Percentiles rank a stretch among this genome's conserved stretches.
Conservation (phyloP, 2,888 invertebrate species). For the Apeira syringaria region DNA sequence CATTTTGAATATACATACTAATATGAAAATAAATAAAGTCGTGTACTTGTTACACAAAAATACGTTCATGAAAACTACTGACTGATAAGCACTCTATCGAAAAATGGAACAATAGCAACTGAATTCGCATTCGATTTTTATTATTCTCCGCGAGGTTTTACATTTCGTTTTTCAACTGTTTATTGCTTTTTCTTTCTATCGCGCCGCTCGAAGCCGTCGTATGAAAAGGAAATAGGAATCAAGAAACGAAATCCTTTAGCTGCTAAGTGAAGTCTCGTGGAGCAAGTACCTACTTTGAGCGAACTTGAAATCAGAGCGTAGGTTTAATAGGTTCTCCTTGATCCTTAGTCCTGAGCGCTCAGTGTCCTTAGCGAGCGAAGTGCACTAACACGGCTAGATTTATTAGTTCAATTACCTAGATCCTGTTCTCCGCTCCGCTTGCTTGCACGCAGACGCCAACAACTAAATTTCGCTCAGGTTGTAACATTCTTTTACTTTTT, state of each 20-base stretch:
- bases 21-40: conserved; percentile 27
- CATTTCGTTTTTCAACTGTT: conserved; percentile 11
- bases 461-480: conserved; percentile 71
- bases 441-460: conserved; percentile 72
- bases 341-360: conserved; percentile 44
- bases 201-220: not conserved
- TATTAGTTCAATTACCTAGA: conserved; percentile 81
- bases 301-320: conserved; percentile 57
- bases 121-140: not conserved
- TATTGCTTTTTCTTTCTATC: conserved; percentile 3
- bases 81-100: conserved; percentile 28
- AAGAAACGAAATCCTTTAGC: conserved; percentile 1
- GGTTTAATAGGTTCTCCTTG: conserved; percentile 72
- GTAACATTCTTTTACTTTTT: conserved; percentile 53
- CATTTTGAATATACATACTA: conserved; percentile 22
- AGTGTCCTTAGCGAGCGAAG: conserved; percentile 9
- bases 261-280: conserved; percentile 34
- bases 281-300: conserved; percentile 49
- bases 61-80: conserved; percentile 44
- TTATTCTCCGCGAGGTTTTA: not conserved
- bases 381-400: conserved; percentile 71
- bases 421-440: conserved; percentile 68
- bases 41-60: conserved; percentile 32
- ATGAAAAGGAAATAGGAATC: not conserved
- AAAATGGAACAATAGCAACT: conserved; percentile 19